Percentiles rank a stretch among this genome's conserved stretches.
These are phyloP conservation scores for Pseudomyrmex flavicornis DNA, from an alignment of 1,140 invertebrate species.

Conservation along the genomic window DNA sequence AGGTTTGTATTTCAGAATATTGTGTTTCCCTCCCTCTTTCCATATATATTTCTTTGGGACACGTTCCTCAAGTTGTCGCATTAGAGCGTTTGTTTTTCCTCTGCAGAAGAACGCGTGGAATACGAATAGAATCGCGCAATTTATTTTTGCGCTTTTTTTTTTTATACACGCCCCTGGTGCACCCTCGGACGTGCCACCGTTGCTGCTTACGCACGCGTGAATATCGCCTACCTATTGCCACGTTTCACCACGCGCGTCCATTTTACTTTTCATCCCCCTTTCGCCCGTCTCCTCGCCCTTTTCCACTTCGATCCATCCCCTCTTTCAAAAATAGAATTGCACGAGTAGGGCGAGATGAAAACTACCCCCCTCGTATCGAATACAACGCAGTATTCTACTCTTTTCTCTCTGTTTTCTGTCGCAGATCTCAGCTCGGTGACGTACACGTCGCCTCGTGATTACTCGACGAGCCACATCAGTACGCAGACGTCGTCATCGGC, in stretches of 20 bases:
- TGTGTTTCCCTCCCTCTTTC: neutral
- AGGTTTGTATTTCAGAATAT: conserved; percentile 79
- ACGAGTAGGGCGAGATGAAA: conserved; percentile 38
- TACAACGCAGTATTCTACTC: conserved; percentile 31
- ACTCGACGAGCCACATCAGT: conserved; percentile 80
- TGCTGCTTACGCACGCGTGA: conserved; percentile 74
- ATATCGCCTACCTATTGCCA: conserved; percentile 69
- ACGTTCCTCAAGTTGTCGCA: neutral
- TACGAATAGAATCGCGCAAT: neutral
- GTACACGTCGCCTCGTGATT: conserved; percentile 80
- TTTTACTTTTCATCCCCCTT: conserved; percentile 45
- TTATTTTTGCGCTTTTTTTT: no score
- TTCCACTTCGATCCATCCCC: conserved; percentile 4
- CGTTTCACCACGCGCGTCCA: conserved; percentile 68
- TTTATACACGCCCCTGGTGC: conserved; percentile 39
- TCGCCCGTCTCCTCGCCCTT: neutral
- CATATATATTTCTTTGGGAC: neutral
- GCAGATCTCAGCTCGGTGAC: conserved; percentile 82
- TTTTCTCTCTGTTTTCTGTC: conserved; percentile 58
- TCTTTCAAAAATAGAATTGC: conserved; percentile 39
- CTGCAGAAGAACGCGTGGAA: no score
- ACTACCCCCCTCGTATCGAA: no score
- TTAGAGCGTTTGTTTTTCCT: no score
- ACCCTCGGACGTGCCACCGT: conserved; percentile 49
- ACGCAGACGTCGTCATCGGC: conserved; percentile 76